Evolutionary conservation across 1,140 invertebrate species (phyloP), one percentile per base, ranked within the genome.

Genomic region (Tetramorium simillimum): DNA sequence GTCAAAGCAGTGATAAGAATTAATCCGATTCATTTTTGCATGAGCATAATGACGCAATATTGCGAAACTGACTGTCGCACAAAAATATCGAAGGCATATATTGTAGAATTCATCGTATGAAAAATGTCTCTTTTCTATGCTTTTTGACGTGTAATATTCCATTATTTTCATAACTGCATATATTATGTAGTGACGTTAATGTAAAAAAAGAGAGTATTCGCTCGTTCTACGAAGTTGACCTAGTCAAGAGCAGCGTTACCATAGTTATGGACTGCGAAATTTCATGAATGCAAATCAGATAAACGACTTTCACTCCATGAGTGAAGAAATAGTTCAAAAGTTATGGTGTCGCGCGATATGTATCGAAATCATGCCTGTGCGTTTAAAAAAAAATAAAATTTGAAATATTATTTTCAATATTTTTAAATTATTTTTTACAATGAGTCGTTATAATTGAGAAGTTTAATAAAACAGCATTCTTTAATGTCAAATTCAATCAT

Each of bases 1-100:
- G 21, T 43, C 40, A 40, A 24, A 77, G 9, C 40, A 37, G 2
- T 12, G 14, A 56, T 28, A 63, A 63, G 56, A 33, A 43, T 77
- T 43, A 63, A 56, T 40, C 40, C 75, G 37, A 24, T 12, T 60
- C 21, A 60, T 28, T 43, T 77, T 77, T 43, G 18, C 40, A 62
- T 5, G 28, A 37, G 33, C 62, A 37, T 2, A 21, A 69, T 81
- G 62, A 40, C 62, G 62, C 63, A 81, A 81, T 37, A 69, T 81
- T 56, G 33, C 3, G 76, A 80, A 80, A 80, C 10, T 33, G 24
- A 46, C 9, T 37, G 14, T 58, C 37, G 16, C 37, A 46, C 7
- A 65, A 75, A 76, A 60, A 53, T 37, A 16, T 67, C 33, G 33
- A 21, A 46, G 6, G 18, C 33, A 33, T 18, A 67, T 65, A 28